Base-by-base conservation (phyloP, 1,140 invertebrate species). In the Schlechtendalia chinensis region DNA sequence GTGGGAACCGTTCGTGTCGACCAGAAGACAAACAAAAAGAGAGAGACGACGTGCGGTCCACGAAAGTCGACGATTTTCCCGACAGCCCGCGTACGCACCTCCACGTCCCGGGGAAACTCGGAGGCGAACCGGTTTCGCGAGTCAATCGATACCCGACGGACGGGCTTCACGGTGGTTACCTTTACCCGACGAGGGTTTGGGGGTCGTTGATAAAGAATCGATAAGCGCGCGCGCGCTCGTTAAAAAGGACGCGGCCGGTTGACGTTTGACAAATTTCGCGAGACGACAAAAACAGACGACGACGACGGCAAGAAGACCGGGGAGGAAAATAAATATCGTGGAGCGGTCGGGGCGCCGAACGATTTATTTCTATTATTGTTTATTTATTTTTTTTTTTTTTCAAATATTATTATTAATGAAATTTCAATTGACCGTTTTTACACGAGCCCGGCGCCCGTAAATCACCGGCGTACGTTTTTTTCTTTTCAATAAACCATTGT, bases 401-500 rank as follows among this genome's bases (percentile, higher is more conserved):
- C n/a, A n/a, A n/a, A n/a, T 65, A 16, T 65, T 65, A 6, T 45
- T 75, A 75, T 75, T 56, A 77, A 77, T 77, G 56, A 22, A 75
- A 75, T 75, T 75, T 75, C 72, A 59, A 77, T 77, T 45, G 74
- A 61, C 32, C 32, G 53, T 47, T 77, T 77, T 77, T 61, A 50
- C 67, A 24, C 45, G 47, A 22, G 16, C 67, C 16, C 45, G 22
- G 5, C 11, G 56, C 19, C 56, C 54, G 74, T 77, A 77, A 77
- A 77, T 77, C 74, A 77, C 74, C 4, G n/a, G 32, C 11, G 12
- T 32, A 11, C 19, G 11, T 72, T 53, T 29, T 32, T 74, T 56
- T 53, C 22, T 61, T 61, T 77, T 61, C 27, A 61, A 61, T 61
- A 77, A n/a, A 77, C 74, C 74, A 77, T 77, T 77, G 74, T 77